These are phyloP conservation scores for Argyresthia albistria DNA, from an alignment of 2,888 invertebrate genomes.

Conservation along the genomic window DNA sequence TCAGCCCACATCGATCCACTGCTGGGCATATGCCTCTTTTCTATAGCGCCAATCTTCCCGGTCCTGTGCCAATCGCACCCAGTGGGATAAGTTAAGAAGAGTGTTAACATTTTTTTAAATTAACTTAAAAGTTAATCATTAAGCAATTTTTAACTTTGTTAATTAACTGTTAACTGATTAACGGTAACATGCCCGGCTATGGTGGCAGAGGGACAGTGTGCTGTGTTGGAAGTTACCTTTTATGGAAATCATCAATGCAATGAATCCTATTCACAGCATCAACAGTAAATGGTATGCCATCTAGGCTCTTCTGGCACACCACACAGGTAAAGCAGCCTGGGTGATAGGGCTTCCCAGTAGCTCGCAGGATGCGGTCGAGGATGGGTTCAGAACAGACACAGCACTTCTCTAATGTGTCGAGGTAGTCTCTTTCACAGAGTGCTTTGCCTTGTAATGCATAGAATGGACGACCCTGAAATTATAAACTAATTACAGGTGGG, in stretches of 20 bases:
- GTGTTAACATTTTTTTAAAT: too few species aligned
- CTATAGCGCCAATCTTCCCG: too few species aligned
- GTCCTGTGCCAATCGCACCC: too few species aligned
- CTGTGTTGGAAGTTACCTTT: constrained; percentile 73
- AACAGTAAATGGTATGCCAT: constrained; percentile 98
- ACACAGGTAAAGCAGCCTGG: constrained; percentile 98
- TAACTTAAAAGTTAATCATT: too few species aligned
- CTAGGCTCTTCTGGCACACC: constrained; percentile 94
- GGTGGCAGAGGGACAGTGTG: too few species aligned
- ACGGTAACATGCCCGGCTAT: too few species aligned
- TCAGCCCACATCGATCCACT: too few species aligned
- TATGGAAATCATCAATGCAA: constrained; percentile 99
- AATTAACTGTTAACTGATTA: too few species aligned
- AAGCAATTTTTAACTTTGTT: too few species aligned
- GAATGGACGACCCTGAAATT: constrained; percentile 88
- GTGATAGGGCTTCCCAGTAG: constrained; percentile 98
- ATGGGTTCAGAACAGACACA: constrained; percentile 97
- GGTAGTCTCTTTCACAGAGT: constrained; percentile 95
- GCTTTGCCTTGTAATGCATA: constrained; percentile 96
- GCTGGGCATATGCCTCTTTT: too few species aligned
- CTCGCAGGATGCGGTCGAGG: constrained; percentile 92
- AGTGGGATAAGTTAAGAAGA: too few species aligned
- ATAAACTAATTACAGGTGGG: not conserved
- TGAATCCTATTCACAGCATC: constrained; percentile 98
- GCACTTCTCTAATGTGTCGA: constrained; percentile 97